Conservation (phyloP, 2,888 invertebrate species). For the Papilio gigon region DNA sequence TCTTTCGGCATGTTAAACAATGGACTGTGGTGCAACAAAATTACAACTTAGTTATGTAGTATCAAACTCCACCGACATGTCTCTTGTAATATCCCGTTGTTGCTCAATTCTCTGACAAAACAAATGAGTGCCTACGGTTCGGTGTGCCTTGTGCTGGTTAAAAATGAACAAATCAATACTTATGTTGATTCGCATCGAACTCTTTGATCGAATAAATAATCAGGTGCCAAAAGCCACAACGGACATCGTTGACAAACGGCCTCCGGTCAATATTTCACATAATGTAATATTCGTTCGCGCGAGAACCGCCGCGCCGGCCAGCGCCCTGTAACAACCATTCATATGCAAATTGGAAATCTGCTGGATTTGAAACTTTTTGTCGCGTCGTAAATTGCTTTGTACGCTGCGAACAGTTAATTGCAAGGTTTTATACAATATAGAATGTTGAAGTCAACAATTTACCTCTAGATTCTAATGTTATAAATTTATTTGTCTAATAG, state of each 20-base stretch:
- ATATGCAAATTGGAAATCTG: conserved; percentile 38
- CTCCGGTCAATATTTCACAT: conserved; percentile 33
- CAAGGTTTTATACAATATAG: background rate
- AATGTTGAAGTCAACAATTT: background rate
- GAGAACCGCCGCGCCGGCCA: background rate
- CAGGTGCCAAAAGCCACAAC: conserved; percentile 17
- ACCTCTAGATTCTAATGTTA: too few species aligned
- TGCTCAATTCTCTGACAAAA: too few species aligned
- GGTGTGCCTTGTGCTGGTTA: too few species aligned
- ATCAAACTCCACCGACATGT: too few species aligned
- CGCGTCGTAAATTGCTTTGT: conserved; percentile 25
- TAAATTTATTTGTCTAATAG: too few species aligned
- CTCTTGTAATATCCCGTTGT: too few species aligned
- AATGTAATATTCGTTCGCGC: conserved; percentile 31
- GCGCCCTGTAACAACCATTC: conserved; percentile 24
- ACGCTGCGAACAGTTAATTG: conserved; percentile 13
- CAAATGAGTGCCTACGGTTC: too few species aligned
- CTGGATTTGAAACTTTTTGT: conserved; percentile 32
- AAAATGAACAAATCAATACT: background rate
- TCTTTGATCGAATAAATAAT: conserved; percentile 14
- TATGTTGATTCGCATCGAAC: background rate
- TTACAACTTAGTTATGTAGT: too few species aligned
- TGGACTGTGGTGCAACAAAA: too few species aligned
- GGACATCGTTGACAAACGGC: conserved; percentile 14
- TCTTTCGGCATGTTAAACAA: too few species aligned